Evolutionary conservation across 2,113 vertebrate species (phyloP).

Genomic region (Neodontobutis hainanensis): DNA sequence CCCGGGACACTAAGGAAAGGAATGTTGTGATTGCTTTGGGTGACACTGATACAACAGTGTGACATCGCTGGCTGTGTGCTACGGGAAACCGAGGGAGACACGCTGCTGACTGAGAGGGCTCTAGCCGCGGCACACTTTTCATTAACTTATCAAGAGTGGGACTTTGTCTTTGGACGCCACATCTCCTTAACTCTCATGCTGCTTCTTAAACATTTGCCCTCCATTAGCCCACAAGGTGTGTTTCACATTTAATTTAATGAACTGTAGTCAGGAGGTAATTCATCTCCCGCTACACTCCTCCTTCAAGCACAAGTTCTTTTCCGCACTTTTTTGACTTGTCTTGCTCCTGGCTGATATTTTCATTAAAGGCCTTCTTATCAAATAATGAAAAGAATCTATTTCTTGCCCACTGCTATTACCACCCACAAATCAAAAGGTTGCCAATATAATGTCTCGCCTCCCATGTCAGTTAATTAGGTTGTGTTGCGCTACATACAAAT

Average conservation of each 20-base stretch:
- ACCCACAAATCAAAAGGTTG: constrained; percentile 74
- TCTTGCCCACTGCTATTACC: constrained; percentile 72
- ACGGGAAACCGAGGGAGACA: constrained; percentile 28
- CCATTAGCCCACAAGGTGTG: constrained; percentile 74
- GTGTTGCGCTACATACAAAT: constrained; percentile 72
- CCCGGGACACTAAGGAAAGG: constrained; percentile 55
- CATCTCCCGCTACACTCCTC: constrained; percentile 46
- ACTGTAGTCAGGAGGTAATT: constrained; percentile 70
- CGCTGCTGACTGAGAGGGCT: constrained; percentile 14
- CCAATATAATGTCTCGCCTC: constrained; percentile 72
- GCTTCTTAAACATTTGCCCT: constrained; percentile 62
- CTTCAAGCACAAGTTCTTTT: constrained; percentile 57
- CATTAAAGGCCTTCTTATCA: constrained; percentile 81
- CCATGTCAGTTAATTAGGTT: constrained; percentile 72
- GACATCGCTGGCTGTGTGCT: constrained; percentile 32
- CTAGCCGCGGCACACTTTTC: constrained; percentile 43
- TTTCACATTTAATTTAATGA: constrained; percentile 76
- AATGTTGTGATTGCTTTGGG: constrained; percentile 69
- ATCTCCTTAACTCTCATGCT: constrained; percentile 41
- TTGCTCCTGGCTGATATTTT: constrained; percentile 80
- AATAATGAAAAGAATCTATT: constrained; percentile 82
- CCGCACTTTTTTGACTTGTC: constrained; percentile 51
- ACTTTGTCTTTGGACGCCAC: constrained; percentile 65
- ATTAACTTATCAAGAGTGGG: constrained; percentile 59
- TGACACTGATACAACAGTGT: constrained; percentile 65